These are phyloP conservation scores for Etheostoma cragini DNA, from an alignment of 2,113 vertebrate genomes.

Conservation along the genomic window DNA sequence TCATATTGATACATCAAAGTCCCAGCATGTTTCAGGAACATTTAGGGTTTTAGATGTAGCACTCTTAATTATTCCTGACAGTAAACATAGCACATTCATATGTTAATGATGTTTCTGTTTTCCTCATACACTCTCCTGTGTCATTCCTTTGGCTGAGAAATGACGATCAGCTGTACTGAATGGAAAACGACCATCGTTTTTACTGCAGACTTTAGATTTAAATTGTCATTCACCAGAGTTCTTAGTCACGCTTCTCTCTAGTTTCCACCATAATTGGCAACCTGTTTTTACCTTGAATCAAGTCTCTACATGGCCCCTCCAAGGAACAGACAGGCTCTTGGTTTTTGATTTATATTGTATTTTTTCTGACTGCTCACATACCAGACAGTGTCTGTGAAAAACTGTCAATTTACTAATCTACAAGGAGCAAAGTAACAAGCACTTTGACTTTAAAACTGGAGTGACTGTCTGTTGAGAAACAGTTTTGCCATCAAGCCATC, in stretches of 20 bases:
- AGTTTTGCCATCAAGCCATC: neutral
- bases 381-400: constrained; percentile 38
- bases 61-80: constrained; percentile 47
- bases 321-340: constrained; percentile 35
- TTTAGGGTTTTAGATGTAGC: constrained; percentile 39
- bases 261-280: constrained; percentile 48
- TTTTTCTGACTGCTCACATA: constrained; percentile 21
- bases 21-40: constrained; percentile 30
- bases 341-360: constrained; percentile 38
- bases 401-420: constrained; percentile 30
- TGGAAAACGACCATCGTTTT: neutral
- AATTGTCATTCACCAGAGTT: neutral
- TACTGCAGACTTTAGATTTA: neutral
- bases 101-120: constrained; percentile 39
- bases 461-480: constrained; percentile 21
- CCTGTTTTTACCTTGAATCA: constrained; percentile 51
- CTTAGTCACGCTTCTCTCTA: constrained; percentile 22
- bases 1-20: constrained; percentile 40
- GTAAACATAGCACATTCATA: constrained; percentile 35
- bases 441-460: constrained; percentile 6
- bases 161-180: constrained; percentile 10
- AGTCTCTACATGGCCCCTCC: constrained; percentile 16
- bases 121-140: neutral
- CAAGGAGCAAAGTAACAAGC: neutral
- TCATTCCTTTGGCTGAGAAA: constrained; percentile 22